A percentile compares a stretch with the other conserved stretches of the same genome.
Evolutionary conservation across 2,888 invertebrate species (phyloP).

Genomic region (Lepas anatifera): DNA sequence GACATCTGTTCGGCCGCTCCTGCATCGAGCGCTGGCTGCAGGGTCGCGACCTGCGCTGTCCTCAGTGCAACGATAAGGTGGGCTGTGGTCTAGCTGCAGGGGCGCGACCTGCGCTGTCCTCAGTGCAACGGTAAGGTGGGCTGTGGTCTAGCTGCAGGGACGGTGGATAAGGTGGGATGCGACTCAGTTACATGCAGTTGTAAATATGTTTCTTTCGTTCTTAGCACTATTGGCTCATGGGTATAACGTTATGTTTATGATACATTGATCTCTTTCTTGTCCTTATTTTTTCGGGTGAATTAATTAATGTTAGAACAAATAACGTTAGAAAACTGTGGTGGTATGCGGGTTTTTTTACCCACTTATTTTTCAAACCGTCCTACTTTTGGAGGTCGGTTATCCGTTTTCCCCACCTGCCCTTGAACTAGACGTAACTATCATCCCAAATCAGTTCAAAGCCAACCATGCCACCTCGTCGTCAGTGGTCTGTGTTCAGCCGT

Average conservation of each 20-base stretch:
- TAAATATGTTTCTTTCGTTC: no score
- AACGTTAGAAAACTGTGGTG: no score
- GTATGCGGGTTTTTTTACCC: no score
- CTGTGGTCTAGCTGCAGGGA: no score
- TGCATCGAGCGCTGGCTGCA: slow-evolving; percentile 68
- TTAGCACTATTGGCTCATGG: no score
- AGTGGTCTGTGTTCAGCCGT: no score
- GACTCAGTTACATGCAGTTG: no score
- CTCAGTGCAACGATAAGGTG: slow-evolving; percentile 65
- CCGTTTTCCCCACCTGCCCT: neutral
- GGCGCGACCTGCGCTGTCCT: slow-evolving; percentile 56
- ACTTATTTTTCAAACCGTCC: neutral
- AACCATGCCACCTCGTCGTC: neutral
- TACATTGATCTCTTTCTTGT: no score
- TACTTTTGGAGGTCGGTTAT: neutral
- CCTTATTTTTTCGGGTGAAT: no score
- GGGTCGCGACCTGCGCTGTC: slow-evolving; percentile 53
- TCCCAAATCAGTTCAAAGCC: neutral
- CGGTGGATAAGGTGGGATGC: no score
- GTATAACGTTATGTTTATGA: no score
- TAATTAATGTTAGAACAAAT: no score
- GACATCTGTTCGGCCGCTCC: slow-evolving; percentile 75
- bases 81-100: slow-evolving; percentile 52
- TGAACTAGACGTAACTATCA: neutral
- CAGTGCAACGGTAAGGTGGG: slow-evolving; percentile 60